phyloP scores from a whole-genome alignment of 2,797 vertebrate genomes.

The Anguilla marmorata region DNA sequence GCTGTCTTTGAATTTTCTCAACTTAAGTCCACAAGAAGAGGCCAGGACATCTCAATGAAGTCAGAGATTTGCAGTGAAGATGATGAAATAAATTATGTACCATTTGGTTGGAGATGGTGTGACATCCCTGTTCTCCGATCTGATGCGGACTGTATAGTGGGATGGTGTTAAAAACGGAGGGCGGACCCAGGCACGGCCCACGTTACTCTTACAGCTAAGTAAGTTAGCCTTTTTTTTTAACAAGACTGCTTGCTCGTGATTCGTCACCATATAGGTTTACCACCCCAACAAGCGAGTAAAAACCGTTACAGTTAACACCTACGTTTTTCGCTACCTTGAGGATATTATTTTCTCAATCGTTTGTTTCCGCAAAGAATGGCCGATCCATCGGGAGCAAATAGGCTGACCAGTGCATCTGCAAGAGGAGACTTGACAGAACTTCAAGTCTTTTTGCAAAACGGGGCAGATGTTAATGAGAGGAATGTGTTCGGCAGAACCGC shows the following conservation, averaged over 20 bases:
- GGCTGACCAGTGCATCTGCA: conserved; percentile 86
- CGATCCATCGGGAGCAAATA: conserved; percentile 71
- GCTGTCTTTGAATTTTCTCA: conserved; percentile 22
- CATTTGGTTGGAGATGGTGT: conserved; percentile 48
- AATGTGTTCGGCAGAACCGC: conserved; percentile 86
- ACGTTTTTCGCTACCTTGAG: conserved; percentile 19
- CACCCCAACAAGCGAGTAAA: conserved; percentile 34
- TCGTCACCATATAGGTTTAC: conserved; percentile 43
- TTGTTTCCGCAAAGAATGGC: conserved; percentile 78
- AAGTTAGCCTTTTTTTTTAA: conserved; percentile 34
- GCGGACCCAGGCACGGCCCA: conserved; percentile 54
- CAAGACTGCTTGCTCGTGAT: conserved; percentile 56
- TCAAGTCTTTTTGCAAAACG: conserved; percentile 75
- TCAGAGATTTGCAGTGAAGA: conserved; percentile 18
- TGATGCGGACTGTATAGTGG: conserved; percentile 52
- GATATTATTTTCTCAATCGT: conserved; percentile 27
- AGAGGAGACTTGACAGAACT: conserved; percentile 78
- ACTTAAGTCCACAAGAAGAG: not conserved
- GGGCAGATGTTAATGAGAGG: conserved; percentile 83
- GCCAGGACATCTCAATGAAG: conserved; percentile 18
- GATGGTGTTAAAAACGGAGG: conserved; percentile 53
- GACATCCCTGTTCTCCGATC: conserved; percentile 54
- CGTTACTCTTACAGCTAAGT: conserved; percentile 37
- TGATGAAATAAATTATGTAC: conserved; percentile 10
- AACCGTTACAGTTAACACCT: conserved; percentile 29